Evolutionary conservation across 2,113 vertebrate genomes (phyloP), one percentile per base, ranked within the genome.

Genomic region (Pycnonotus jocosus): DNA sequence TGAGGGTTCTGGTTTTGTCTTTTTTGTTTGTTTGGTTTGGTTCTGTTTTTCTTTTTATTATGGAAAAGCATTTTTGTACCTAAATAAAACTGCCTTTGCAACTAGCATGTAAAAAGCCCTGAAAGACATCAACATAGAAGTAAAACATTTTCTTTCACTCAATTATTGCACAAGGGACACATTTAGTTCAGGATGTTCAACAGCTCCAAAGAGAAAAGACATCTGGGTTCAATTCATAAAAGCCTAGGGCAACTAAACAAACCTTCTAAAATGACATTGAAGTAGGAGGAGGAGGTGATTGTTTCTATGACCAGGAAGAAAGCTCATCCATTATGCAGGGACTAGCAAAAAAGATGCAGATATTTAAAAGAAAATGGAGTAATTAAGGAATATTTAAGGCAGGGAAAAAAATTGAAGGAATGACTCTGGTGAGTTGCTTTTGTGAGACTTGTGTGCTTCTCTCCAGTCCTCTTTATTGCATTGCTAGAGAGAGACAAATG

Each of bases 171-270:
- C 89, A 95, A 92, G 57, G 73, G 81, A 82, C 40, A 57, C 24
- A 79, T 95, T 96, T 87, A 93, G 31, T 60, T 89, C 37, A 92
- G 53, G 82, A 71, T 60, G 28, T 61, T 81, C 56, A 79, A 69
- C 54, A 80, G 13, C 57, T 87, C 60, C 61, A 89, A 91, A 93
- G 70, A 92, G 84, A 82, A 95, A 85, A 95, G 21, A 89, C 93
- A 87, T 93, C 84, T 95, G 95, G 70, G 33, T 87, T 95, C 61
- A 87, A 95, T 95, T 93, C 66, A 50, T 15, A 57, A 66, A 87
- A 80, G 78, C 84, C 73, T 53, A 70, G 24, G 58, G 87, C 81
- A 89, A 87, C 23, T 78, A 64, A 85, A 78, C 58, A 81, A 30
- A 8, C 37, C 23, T 85, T 69, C 73, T 76, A 87, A 92, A 95